Evolutionary conservation across 92 coral and sea anemone species (phyloP), one percentile per base, ranked within the genome.

Genomic region (Phenganax stokvisi): DNA sequence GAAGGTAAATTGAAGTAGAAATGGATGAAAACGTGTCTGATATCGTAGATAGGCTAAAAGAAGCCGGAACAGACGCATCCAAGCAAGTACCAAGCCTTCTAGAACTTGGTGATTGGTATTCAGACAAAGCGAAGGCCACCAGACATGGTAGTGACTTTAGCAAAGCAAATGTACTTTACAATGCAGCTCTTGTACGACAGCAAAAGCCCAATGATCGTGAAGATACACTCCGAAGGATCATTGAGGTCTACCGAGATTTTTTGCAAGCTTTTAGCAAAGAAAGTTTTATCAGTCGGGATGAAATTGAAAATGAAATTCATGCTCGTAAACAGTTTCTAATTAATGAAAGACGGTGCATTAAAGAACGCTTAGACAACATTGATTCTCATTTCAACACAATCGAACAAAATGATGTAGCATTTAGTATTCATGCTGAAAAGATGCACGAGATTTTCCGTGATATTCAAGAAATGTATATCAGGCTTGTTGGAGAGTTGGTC

Each of bases 71-170:
- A 17, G 71, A 65, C 71, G 71, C 10, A 65, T 28, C 75, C 13
- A 29, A 30, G 20, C 75, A 71, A 47, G 54, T 20, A 2, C 12
- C 5, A 71, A 55, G 54, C 16, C 75, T 71, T 8, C 11, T 71
- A 3, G 51, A 71, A 13, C 75, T 71, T 9, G 75, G 75, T 71
- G 75, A 71, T 8, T 47, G 75, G 75, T 71, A 71, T 47, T 9
- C 51, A 8, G 44, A 37, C 13, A 30, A 20, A 1, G 75, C 75
- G 52, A 71, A 71, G 44, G 51, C 54, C 10, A 71, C 75, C 51
- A 55, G 7, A 30, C 10, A 71, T 0, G 25, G 75, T 17, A 54
- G 54, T 9, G 75, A 71, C 55, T 71, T 71, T 13, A 30, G 5
- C 8, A 59, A 59, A 25, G 75, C 75, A 10, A 47, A 71, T n/a